phyloP scores from a whole-genome alignment of 1,140 invertebrate species.

The Pinna nobilis region DNA sequence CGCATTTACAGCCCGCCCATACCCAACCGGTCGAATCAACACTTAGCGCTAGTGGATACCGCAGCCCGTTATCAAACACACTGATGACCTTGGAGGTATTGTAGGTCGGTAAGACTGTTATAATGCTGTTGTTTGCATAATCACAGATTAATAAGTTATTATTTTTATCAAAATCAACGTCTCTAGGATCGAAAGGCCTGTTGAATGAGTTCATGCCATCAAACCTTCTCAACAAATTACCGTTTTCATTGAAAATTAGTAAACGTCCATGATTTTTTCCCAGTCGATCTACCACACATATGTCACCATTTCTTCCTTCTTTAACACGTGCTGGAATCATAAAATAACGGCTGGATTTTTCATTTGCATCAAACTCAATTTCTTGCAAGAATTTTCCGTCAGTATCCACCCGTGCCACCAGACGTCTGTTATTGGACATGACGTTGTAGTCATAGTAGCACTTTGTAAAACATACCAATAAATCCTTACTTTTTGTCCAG shows the following conservation, averaged over 20 bases:
- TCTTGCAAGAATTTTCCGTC: not conserved
- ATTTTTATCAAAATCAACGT: not conserved
- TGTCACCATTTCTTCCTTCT: slow-evolving; percentile 11
- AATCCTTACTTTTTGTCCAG: not conserved
- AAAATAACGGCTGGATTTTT: slow-evolving; percentile 4
- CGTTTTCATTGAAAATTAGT: slow-evolving; percentile 1
- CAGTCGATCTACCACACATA: slow-evolving; percentile 1
- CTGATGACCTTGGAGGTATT: slow-evolving; percentile 9
- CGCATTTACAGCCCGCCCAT: slow-evolving; percentile 6
- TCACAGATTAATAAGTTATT: slow-evolving; percentile 1
- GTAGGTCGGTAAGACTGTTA: slow-evolving; percentile 6
- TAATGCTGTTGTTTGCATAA: slow-evolving; percentile 11
- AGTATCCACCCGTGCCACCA: not conserved
- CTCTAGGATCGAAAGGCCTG: slow-evolving; percentile 1
- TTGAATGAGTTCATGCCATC: slow-evolving; percentile 1
- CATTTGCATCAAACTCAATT: slow-evolving; percentile 4
- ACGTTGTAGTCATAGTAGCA: slow-evolving; percentile 15
- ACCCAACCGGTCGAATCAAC: slow-evolving; percentile 2
- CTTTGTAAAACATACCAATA: not conserved
- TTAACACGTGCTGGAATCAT: not conserved
- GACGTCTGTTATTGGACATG: not conserved
- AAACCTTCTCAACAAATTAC: not conserved
- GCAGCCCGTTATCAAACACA: not conserved
- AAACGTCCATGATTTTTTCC: slow-evolving; percentile 3
- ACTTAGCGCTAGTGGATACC: slow-evolving; percentile 3